These are phyloP conservation scores for Huso huso DNA, from an alignment of 2,797 vertebrate genomes.

Conservation along the genomic window DNA sequence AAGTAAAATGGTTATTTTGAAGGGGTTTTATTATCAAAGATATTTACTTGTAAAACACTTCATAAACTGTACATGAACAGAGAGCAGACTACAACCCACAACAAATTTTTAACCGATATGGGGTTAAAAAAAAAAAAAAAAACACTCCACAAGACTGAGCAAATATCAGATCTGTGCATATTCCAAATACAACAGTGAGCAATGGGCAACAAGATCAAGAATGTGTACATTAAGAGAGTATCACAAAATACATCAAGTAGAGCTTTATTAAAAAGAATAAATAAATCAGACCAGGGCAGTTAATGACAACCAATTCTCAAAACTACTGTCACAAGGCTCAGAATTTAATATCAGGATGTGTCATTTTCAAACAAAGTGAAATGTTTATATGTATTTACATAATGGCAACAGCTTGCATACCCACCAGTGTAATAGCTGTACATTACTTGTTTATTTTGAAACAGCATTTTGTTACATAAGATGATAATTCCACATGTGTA, in stretches of 20 bases:
- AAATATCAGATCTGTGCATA: background rate
- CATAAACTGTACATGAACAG: slow-evolving; percentile 77
- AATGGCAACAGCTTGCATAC: too few relatives aligned
- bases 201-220: slow-evolving; percentile 4
- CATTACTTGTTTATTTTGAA: too few relatives aligned
- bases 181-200: slow-evolving; percentile 5
- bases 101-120: slow-evolving; percentile 30
- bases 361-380: too few relatives aligned
- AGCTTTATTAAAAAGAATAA: slow-evolving; percentile 15
- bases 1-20: slow-evolving; percentile 24
- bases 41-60: slow-evolving; percentile 75
- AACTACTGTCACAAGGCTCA: slow-evolving; percentile 14
- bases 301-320: slow-evolving; percentile 8
- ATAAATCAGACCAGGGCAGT: slow-evolving; percentile 10
- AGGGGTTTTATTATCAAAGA: slow-evolving; percentile 88
- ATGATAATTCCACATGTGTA: too few relatives aligned
- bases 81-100: slow-evolving; percentile 67
- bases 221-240: slow-evolving; percentile 25
- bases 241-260: slow-evolving; percentile 15
- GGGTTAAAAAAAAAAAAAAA: slow-evolving; percentile 59
- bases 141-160: slow-evolving; percentile 28
- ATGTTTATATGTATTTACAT: too few relatives aligned
- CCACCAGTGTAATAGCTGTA: too few relatives aligned
- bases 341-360: slow-evolving; percentile 4
- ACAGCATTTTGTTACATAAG: too few relatives aligned